These are phyloP conservation scores for Picathartes gymnocephalus DNA, from an alignment of 2,113 vertebrate species.

Conservation along the genomic window DNA sequence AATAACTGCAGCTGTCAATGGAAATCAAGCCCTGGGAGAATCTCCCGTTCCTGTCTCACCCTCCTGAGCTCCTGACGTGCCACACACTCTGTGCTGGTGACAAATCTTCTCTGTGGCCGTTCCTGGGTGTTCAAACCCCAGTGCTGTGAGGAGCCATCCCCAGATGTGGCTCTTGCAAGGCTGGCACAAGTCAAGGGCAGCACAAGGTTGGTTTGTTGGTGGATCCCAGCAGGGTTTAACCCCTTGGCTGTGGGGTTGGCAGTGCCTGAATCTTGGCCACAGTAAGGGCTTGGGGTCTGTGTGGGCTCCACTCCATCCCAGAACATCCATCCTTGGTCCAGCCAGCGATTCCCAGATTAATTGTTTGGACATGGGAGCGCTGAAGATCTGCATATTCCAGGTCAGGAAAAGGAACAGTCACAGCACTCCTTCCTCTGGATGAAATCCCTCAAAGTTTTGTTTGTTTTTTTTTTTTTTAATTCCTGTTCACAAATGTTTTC, in stretches of 20 bases:
- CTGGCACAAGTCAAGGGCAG: background rate
- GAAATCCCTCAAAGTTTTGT: background rate
- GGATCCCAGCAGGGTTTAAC: background rate
- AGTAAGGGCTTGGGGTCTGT: accelerated
- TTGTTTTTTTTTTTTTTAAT: background rate
- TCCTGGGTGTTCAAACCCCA: background rate
- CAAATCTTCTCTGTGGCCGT: background rate
- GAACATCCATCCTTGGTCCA: background rate
- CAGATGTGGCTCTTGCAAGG: background rate
- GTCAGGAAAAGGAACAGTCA: background rate
- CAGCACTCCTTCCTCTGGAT: background rate
- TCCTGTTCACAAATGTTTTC: background rate
- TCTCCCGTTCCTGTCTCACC: background rate
- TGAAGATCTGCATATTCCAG: background rate
- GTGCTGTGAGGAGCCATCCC: background rate
- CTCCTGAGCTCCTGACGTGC: accelerated
- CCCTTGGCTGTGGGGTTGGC: accelerated
- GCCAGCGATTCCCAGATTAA: accelerated
- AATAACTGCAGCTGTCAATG: background rate
- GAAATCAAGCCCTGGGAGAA: background rate
- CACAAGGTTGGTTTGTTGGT: accelerated
- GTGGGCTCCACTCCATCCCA: background rate
- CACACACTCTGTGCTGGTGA: background rate
- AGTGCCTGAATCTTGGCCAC: accelerated
- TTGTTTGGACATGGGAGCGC: background rate